These are phyloP conservation scores for Crossaster papposus DNA, from an alignment of 53 echinoderm and acorn worm species.

Conservation along the genomic window DNA sequence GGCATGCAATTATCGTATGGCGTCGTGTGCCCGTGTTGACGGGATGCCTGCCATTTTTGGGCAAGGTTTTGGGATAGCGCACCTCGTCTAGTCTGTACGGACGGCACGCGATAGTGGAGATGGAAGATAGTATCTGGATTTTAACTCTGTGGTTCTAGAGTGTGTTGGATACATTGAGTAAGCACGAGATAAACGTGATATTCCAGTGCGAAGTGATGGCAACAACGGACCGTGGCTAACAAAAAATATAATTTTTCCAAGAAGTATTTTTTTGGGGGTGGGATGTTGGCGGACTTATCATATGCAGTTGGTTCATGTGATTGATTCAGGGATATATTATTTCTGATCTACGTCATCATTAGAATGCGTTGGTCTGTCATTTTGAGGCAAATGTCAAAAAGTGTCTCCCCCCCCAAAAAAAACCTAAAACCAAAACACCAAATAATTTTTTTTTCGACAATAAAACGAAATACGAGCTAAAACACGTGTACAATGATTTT, in stretches of 20 bases:
- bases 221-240: background rate
- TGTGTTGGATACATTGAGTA: background rate
- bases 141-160: background rate
- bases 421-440: background rate
- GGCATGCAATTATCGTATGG: background rate
- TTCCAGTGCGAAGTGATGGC: background rate
- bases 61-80: background rate
- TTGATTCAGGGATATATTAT: no score
- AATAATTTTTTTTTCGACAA: no score
- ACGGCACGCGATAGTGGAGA: background rate
- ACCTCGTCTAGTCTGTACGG: background rate
- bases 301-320: no score
- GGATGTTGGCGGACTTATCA: background rate
- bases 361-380: no score
- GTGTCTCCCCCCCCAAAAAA: background rate
- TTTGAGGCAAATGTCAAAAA: no score
- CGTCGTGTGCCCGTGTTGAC: background rate
- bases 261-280: background rate
- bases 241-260: background rate
- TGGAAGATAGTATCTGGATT: no score
- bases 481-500: background rate
- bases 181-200: background rate
- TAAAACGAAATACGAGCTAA: no score
- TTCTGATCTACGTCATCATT: no score
- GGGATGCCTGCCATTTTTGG: constrained; percentile 42